Conservation (phyloP, 2,113 vertebrate species). For the Myiozetetes cayanensis region DNA sequence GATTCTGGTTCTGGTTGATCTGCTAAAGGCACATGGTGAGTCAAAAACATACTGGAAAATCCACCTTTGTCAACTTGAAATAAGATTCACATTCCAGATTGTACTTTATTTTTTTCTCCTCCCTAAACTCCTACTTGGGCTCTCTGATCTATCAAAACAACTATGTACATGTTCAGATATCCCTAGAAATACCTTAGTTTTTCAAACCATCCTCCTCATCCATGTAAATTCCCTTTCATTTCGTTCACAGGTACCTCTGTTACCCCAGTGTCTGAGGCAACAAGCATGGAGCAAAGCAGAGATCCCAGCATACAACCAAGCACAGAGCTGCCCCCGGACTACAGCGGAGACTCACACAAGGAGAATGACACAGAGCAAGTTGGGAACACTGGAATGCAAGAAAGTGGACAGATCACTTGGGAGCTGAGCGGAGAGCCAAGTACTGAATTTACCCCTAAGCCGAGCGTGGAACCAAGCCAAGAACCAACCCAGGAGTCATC, state of each 20-base stretch:
- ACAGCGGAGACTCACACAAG: background rate
- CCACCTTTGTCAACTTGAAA: background rate
- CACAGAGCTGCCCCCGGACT: background rate
- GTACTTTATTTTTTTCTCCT: background rate
- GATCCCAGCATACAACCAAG: background rate
- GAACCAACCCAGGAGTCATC: background rate
- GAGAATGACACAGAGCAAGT: background rate
- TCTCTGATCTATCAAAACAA: background rate
- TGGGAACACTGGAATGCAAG: background rate
- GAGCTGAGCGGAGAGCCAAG: background rate
- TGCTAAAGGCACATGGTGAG: conserved; percentile 27
- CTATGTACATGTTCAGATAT: background rate
- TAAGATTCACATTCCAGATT: background rate
- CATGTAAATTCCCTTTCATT: background rate
- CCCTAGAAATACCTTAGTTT: background rate
- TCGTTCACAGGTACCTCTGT: background rate
- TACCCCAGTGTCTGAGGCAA: background rate
- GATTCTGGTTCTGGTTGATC: background rate
- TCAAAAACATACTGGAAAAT: background rate
- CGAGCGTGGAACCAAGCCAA: background rate
- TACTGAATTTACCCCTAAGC: background rate
- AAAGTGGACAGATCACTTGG: background rate
- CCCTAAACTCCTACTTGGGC: background rate
- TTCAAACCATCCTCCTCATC: background rate
- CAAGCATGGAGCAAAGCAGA: background rate